Evolutionary conservation across 1,140 invertebrate species (phyloP), one percentile per base, ranked within the genome.

Genomic region (Cherax destructor): DNA sequence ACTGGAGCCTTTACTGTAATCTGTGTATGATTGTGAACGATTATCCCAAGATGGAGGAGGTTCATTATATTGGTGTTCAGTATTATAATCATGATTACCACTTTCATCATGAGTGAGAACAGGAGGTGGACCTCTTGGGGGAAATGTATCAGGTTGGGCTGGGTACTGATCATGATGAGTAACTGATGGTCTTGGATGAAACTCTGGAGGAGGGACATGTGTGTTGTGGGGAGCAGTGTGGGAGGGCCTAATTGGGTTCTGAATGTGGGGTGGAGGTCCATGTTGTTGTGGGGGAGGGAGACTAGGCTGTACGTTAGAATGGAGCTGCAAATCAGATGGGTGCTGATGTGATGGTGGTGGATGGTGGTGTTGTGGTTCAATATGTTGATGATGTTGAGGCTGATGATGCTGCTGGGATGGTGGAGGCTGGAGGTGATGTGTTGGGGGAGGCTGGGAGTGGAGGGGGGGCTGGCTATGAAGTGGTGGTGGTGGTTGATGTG

Each of bases 31-130:
- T 9, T 83, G 61, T 16, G 61, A 61, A 69, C 47, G 78, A 24
- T 61, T 30, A 47, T 88, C 87, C 61, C 79, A 88, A 10, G 87
- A 47, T 21, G 78, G 87, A 69, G 86, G 77, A n/a, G 86, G 77
- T 47, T 88, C 78, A 18, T 69, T 72, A 56, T 72, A 81, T 41
- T 61, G 65, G 13, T 41, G 47, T 41, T 72, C 56, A 56, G 61
- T 30, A 61, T 56, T 72, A 74, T 69, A 88, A 41, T 88, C 87
- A 41, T 52, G 59, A 30, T 86, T 59, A 18, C 85, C 56, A 77
- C 74, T 78, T 18, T 86, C 76, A 30, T 59, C 47, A 41, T 41
- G 24, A 13, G 74, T 47, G 10, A 59, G 50, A n/a, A 18, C 30
- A 21, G 74, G 85, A 21, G 85, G 85, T 41, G 85, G 85, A 24